Percentiles rank a stretch among this genome's conserved stretches.
These are phyloP conservation scores for Elysia chlorotica DNA, from an alignment of 1,140 invertebrate species.

Conservation along the genomic window DNA sequence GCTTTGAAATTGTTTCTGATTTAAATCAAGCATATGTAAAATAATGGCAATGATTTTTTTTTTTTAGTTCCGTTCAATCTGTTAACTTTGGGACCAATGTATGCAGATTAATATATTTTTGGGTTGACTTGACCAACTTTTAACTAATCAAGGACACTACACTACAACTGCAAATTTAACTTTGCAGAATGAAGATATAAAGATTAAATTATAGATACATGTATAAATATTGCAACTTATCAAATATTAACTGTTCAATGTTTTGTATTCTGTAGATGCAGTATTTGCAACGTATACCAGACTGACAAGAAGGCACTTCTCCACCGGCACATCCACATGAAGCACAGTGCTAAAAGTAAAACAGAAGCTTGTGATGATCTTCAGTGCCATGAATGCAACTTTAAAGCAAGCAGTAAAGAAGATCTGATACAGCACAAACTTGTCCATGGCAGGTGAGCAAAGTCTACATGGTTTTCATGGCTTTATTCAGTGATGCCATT, in stretches of 20 bases:
- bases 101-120: no score
- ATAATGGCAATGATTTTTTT: no score
- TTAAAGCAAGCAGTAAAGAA: background rate
- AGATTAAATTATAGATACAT: background rate
- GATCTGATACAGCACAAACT: background rate
- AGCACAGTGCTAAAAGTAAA: slow-evolving; percentile 25
- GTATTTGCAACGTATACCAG: slow-evolving; percentile 9
- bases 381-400: slow-evolving; percentile 7
- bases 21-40: no score
- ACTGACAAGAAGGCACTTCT: slow-evolving; percentile 19
- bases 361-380: background rate
- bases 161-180: no score
- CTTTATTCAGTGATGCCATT: no score
- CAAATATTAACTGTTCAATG: background rate
- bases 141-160: no score
- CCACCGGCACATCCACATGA: slow-evolving; percentile 26
- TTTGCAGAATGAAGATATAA: no score
- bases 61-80: no score
- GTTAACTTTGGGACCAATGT: no score
- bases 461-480: background rate
- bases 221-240: background rate
- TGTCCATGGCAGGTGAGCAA: slow-evolving; percentile 8
- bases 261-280: slow-evolving; percentile 4
- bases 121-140: no score
- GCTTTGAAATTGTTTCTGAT: no score